Conservation (phyloP, 2,888 invertebrate species). For the Mythimna albipuncta region DNA sequence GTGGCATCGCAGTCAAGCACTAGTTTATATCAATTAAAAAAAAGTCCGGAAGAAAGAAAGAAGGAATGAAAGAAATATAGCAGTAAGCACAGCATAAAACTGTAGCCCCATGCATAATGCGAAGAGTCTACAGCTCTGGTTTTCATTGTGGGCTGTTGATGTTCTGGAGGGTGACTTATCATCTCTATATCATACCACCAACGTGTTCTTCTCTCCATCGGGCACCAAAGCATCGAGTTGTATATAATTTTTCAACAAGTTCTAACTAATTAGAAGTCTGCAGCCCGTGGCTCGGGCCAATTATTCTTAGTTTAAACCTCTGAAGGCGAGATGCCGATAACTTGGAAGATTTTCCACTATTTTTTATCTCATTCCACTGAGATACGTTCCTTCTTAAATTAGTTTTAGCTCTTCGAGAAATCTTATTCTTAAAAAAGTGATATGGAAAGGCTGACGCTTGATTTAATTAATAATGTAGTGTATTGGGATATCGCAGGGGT, state of each 20-base stretch:
- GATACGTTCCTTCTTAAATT: conserved; percentile 48
- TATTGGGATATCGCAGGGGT: neutral
- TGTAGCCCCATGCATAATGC: no score
- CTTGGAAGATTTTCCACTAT: conserved; percentile 50
- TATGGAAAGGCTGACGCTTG: neutral
- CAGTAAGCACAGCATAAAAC: no score
- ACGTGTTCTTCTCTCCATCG: conserved; percentile 60
- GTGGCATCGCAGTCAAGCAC: no score
- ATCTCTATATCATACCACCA: conserved; percentile 58
- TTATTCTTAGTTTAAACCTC: conserved; percentile 75
- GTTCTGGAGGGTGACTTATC: conserved; percentile 33
- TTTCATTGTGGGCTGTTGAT: no score
- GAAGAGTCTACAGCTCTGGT: no score
- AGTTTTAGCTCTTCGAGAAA: conserved; percentile 27
- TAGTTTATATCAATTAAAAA: no score
- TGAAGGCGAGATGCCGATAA: conserved; percentile 61
- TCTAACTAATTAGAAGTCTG: conserved; percentile 74
- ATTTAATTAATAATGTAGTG: neutral
- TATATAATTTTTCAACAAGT: conserved; percentile 78
- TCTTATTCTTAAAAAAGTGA: conserved; percentile 11
- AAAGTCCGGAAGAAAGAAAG: no score
- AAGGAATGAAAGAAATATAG: no score
- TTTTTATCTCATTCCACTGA: conserved; percentile 45
- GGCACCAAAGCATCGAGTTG: conserved; percentile 63
- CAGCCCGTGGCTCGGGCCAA: conserved; percentile 62